Base-by-base conservation (phyloP, 2,797 vertebrate genomes). In the Orestias chungarensis region DNA sequence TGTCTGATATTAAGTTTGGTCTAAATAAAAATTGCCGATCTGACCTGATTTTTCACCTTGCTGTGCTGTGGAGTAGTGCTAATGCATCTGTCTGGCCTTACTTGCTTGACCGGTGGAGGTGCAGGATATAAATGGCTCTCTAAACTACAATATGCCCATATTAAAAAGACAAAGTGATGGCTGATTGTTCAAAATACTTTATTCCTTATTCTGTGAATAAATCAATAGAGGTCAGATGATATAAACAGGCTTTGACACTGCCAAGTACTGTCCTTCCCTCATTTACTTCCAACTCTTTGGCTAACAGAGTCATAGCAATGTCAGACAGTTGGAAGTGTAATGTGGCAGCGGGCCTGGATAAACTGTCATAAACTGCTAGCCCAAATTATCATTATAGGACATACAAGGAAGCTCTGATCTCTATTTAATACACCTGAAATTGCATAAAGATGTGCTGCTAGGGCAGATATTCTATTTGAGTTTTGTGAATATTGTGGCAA, bases 221-320 rank as follows among this genome's bases (percentile, higher is more conserved):
- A 94, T 94, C 93, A 50, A 93, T 94, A 87, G 84, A 80, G 74
- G 78, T 80, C 66, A 50, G 81, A 84, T 76, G 82, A 90, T 91
- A 84, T 74, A 74, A 91, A 86, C 12, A 17, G 83, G 78, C 59
- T 70, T 71, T 82, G 86, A 92, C 86, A 85, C 87, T 84, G 87
- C 86, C 90, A 89, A 89, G 86, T 49, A 50, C 85, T 82, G 87
- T 81, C 86, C 84, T 79, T 77, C 81, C 80, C 86, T 93, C 92
- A 93, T 93, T 93, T 92, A 92, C 83, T 86, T 79, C 79, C 81
- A 89, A 76, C 75, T 90, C 85, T 88, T 86, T 76, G 76, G 84
- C 86, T 93, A 93, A 93, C 92, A 89, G 91, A 93, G 88, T 93
- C 90, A 83, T 77, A 85, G 90, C 82, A 83, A 86, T 91, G 90